phyloP scores from a whole-genome alignment of 64 coral and sea anemone genomes.

The Trachythela sp. region DNA sequence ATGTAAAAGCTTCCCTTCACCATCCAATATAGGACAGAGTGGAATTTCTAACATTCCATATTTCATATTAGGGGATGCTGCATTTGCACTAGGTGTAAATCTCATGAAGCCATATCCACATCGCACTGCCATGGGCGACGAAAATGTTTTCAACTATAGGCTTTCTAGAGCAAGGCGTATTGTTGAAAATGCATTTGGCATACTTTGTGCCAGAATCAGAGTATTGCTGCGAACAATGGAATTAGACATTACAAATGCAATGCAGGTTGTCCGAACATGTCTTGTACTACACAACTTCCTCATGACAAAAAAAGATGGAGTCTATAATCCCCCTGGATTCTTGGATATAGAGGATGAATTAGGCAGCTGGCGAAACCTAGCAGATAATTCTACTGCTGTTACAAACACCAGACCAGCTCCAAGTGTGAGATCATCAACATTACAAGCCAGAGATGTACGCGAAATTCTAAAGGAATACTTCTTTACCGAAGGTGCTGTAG shows the following conservation, averaged over 20 bases:
- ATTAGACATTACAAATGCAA: constrained; percentile 23
- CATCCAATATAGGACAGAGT: not conserved
- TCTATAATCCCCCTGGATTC: constrained; percentile 39
- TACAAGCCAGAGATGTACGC: constrained; percentile 34
- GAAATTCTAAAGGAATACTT: constrained; percentile 44
- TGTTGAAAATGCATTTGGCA: not conserved
- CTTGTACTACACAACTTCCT: constrained; percentile 40
- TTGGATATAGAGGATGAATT: constrained; percentile 43
- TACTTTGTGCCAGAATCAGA: not conserved
- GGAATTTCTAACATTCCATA: not conserved
- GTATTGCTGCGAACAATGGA: not conserved
- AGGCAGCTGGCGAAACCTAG: constrained; percentile 23
- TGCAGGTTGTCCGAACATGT: constrained; percentile 44
- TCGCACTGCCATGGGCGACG: not conserved
- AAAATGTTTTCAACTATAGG: not conserved
- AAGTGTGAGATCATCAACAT: constrained; percentile 34
- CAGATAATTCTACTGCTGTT: constrained; percentile 9
- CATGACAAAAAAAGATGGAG: constrained; percentile 46
- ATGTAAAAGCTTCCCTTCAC: not conserved
- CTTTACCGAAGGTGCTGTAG: constrained; percentile 26
- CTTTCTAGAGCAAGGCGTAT: not conserved
- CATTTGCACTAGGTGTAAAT: not conserved
- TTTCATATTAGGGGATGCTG: not conserved
- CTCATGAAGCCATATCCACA: not conserved
- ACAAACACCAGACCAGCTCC: not conserved